Base-by-base conservation (phyloP, 2,888 invertebrate genomes). In the Lordiphosa fenestrarum region DNA sequence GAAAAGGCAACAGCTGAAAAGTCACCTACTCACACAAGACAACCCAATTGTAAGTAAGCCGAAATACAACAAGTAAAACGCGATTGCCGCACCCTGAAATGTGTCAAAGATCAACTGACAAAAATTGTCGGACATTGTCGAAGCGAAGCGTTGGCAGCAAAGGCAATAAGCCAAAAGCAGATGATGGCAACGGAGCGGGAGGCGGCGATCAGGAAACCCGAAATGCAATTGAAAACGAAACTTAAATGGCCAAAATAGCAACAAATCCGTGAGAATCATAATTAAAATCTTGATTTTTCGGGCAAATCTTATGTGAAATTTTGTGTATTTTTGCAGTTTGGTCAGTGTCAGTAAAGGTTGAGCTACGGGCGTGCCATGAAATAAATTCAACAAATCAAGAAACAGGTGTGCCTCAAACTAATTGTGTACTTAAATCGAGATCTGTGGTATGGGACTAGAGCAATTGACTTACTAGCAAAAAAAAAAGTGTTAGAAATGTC, bases 91-190 rank as follows among this genome's bases (percentile, higher is more conserved):
- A 86, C 84, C 84, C 85, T 64, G 44, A 84, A 85, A 84, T 86
- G 66, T 84, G 84, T 84, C 84, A 84, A 86, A 84, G 84, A 84
- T 84, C 84, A 84, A 84, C 86, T 84, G 86, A 80, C 84, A 82
- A 84, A 85, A 85, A 73, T 76, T 78, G 76, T 66, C 72, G 66
- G 60, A 65, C 68, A 53, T 48, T 60, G 64, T 54, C 73, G 67
- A 44, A 15, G 30, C 33, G 30, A 63, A 15, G 30, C 33, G 30
- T 61, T 25, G 55, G 57, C 62, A 65, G 52, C 50, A 57, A 68
- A 69, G 53, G 50, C 53, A 82, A 80, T 65, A 80, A 84, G 66
- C 64, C n/a, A 40, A 52, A 42, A 62, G 41, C 47, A 41, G 59
- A n/a, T 36, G n/a, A 15, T 10, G 36, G 12, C 33, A 36, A 38